A percentile compares a stretch with the other conserved stretches of the same genome.
Evolutionary conservation across 2,797 vertebrate genomes (phyloP).

Genomic region (Sylvilagus floridanus): DNA sequence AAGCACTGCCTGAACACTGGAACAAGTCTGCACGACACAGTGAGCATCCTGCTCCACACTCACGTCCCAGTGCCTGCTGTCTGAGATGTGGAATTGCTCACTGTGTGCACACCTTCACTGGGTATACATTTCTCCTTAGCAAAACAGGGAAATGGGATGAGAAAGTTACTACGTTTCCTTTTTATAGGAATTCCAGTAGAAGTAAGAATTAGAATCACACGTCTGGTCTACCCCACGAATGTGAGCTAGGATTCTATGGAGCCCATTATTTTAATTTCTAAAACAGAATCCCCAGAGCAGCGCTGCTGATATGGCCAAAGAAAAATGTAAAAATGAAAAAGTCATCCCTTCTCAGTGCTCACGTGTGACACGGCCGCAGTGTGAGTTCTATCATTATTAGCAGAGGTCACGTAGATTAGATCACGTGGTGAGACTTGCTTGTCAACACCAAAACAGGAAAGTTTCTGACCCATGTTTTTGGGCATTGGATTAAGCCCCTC

Average conservation of each 20-base stretch:
- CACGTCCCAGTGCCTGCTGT: neutral
- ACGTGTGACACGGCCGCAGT: neutral
- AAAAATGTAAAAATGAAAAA: neutral
- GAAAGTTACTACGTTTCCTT: neutral
- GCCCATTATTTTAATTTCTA: neutral
- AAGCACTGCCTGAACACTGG: neutral
- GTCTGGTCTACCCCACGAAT: neutral
- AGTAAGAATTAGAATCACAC: neutral
- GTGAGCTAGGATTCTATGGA: neutral
- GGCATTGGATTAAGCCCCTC: no score
- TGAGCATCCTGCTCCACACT: neutral
- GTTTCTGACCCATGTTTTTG: no score
- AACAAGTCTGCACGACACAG: neutral
- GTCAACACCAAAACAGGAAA: neutral
- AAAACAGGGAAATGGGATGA: neutral
- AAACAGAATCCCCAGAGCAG: neutral
- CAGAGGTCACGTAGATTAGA: neutral
- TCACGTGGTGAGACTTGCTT: neutral
- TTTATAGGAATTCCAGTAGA: neutral
- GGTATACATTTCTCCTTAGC: neutral
- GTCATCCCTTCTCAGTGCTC: neutral
- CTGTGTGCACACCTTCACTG: no score
- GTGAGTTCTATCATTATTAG: neutral
- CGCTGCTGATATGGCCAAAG: neutral
- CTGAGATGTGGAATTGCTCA: neutral